phyloP scores from a whole-genome alignment of 2,888 invertebrate genomes.

The Nomada ruficornis region DNA sequence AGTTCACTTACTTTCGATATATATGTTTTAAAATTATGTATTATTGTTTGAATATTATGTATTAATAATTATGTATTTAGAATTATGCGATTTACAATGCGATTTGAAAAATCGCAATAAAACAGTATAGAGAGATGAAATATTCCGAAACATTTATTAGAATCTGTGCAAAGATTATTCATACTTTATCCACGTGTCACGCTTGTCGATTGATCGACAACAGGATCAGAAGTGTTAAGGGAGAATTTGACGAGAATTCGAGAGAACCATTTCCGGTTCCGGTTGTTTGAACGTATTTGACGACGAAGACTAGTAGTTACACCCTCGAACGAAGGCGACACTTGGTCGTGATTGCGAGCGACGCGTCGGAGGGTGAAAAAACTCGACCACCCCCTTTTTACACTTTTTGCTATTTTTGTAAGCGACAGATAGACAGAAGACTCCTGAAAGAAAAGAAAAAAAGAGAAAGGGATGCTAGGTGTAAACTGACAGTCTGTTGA shows the following conservation, averaged over 20 bases:
- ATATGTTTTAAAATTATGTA: too few relatives aligned
- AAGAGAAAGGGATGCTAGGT: conserved; percentile 31
- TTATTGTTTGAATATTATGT: too few relatives aligned
- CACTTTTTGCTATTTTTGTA: conserved; percentile 53
- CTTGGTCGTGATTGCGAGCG: conserved; percentile 72
- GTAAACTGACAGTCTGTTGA: conserved; percentile 64
- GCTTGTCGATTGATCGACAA: conserved; percentile 27
- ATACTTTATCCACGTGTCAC: not conserved
- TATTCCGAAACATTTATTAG: too few relatives aligned
- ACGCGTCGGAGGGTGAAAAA: conserved; percentile 72
- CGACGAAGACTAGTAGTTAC: conserved; percentile 67
- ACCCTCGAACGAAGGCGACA: conserved; percentile 64
- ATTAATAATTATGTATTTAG: too few relatives aligned
- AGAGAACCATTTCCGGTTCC: conserved; percentile 71
- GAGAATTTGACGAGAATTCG: conserved; percentile 58
- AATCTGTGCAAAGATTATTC: not conserved
- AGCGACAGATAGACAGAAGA: conserved; percentile 40
- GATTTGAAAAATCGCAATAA: too few relatives aligned
- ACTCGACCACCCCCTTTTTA: conserved; percentile 61
- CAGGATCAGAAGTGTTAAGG: conserved; percentile 21
- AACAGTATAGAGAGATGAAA: too few relatives aligned
- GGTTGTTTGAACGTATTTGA: conserved; percentile 67
- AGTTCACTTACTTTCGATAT: too few relatives aligned
- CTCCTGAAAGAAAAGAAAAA: conserved; percentile 10
- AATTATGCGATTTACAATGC: too few relatives aligned